Evolutionary conservation across 2,888 invertebrate genomes (phyloP).

Genomic region (Sarcophaga carnaria): DNA sequence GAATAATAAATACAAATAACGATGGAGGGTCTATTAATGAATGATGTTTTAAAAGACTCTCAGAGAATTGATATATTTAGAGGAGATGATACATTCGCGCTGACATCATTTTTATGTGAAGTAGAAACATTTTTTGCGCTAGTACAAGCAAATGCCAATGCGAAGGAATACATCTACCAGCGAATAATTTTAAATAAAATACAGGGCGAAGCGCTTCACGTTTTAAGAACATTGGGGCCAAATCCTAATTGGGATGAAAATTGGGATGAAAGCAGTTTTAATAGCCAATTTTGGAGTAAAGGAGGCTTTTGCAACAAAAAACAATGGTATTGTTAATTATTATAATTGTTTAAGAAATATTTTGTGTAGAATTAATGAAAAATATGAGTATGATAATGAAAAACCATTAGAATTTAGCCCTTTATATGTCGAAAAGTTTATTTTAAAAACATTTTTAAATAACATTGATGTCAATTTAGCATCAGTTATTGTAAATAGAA

Average conservation of each 20-base stretch:
- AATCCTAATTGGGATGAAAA: slow-evolving; percentile 59
- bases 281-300: slow-evolving; percentile 65
- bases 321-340: not conserved
- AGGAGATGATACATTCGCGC: slow-evolving; percentile 41
- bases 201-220: slow-evolving; percentile 69
- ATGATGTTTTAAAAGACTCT: slow-evolving; percentile 45
- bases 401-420: slow-evolving; percentile 22
- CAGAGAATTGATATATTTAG: slow-evolving; percentile 53
- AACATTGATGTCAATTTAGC: slow-evolving; percentile 13
- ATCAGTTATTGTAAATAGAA: slow-evolving; percentile 3
- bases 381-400: not conserved
- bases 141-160: not conserved
- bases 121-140: slow-evolving; percentile 34
- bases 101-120: slow-evolving; percentile 38
- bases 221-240: slow-evolving; percentile 56
- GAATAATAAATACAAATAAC: no score
- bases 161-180: slow-evolving; percentile 41
- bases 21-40: no score
- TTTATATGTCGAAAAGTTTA: slow-evolving; percentile 14
- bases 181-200: slow-evolving; percentile 67
- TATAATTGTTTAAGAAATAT: no score
- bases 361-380: no score
- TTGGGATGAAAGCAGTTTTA: slow-evolving; percentile 22
- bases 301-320: slow-evolving; percentile 42
- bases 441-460: slow-evolving; percentile 21